Conservation (phyloP, 2,113 vertebrate genomes). For the Hippoglossus stenolepis region DNA sequence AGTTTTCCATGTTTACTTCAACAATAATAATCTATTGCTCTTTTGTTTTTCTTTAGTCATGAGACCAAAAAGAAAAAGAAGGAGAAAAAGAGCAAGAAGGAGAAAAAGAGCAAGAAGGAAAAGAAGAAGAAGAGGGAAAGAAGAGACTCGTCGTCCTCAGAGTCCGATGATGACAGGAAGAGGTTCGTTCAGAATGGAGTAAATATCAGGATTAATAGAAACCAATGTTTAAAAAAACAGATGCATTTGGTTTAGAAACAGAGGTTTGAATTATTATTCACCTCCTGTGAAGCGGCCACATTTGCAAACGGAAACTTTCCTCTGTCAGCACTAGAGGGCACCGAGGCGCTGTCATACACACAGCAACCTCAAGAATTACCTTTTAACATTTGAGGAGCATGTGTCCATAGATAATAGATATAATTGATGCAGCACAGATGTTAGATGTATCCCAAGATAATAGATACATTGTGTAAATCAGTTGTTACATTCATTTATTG, state of each 20-base stretch:
- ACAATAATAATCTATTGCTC: background rate
- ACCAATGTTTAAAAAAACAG: background rate
- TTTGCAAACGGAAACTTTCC: background rate
- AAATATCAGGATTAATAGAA: background rate
- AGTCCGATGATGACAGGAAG: slow-evolving; percentile 75
- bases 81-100: slow-evolving; percentile 87
- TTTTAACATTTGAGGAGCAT: background rate
- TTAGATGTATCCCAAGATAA: background rate
- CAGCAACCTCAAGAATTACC: background rate
- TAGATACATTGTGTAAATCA: background rate
- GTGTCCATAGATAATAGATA: background rate
- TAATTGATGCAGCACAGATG: background rate
- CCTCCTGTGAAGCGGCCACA: too few relatives aligned
- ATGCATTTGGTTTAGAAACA: background rate
- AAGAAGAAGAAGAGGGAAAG: slow-evolving; percentile 85
- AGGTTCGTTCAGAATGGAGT: slow-evolving; percentile 68
- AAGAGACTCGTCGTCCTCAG: slow-evolving; percentile 60
- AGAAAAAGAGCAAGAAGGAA: slow-evolving; percentile 85
- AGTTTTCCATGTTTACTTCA: background rate
- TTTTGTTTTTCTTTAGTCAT: slow-evolving; percentile 28
- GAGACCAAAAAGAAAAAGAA: slow-evolving; percentile 84
- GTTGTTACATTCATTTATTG: background rate
- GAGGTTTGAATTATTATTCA: background rate
- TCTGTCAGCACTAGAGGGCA: slow-evolving; percentile 73
- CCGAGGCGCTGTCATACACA: slow-evolving; percentile 32